These are phyloP conservation scores for Gallinago media DNA, from an alignment of 2,113 vertebrate species.

Conservation along the genomic window DNA sequence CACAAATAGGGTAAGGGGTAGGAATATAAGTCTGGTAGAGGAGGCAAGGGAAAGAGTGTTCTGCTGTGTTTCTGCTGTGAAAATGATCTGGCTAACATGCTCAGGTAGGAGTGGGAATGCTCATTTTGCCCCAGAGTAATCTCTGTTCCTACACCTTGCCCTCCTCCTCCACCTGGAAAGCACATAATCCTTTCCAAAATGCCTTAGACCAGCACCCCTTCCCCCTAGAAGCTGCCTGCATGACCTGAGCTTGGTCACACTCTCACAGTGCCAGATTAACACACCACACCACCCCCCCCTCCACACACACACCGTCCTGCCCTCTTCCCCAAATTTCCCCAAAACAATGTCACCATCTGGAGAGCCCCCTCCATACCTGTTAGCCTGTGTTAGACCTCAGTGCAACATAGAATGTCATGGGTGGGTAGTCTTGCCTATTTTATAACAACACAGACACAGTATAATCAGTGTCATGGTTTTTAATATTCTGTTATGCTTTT, in stretches of 20 bases:
- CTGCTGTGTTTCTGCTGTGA: neutral
- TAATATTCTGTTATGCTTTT: neutral
- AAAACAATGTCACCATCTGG: neutral
- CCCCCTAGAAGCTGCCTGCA: fast-evolving
- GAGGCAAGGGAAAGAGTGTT: neutral
- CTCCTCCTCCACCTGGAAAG: fast-evolving
- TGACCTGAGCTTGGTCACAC: fast-evolving
- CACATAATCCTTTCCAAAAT: neutral
- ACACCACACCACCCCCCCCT: too few relatives aligned
- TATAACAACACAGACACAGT: neutral
- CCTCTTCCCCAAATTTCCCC: neutral
- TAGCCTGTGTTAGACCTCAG: neutral
- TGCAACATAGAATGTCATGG: fast-evolving
- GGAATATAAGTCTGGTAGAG: neutral
- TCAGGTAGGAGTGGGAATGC: neutral
- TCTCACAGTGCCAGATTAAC: too few relatives aligned
- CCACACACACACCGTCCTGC: fast-evolving
- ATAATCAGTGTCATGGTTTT: neutral
- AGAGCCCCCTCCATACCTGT: fast-evolving
- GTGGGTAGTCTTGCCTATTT: neutral
- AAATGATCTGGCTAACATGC: neutral
- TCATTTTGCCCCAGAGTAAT: neutral
- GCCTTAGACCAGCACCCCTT: fast-evolving
- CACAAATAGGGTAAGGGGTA: neutral
- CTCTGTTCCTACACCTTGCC: neutral